phyloP scores from a whole-genome alignment of 2,113 vertebrate species.

The Nycticryphes semicollaris region DNA sequence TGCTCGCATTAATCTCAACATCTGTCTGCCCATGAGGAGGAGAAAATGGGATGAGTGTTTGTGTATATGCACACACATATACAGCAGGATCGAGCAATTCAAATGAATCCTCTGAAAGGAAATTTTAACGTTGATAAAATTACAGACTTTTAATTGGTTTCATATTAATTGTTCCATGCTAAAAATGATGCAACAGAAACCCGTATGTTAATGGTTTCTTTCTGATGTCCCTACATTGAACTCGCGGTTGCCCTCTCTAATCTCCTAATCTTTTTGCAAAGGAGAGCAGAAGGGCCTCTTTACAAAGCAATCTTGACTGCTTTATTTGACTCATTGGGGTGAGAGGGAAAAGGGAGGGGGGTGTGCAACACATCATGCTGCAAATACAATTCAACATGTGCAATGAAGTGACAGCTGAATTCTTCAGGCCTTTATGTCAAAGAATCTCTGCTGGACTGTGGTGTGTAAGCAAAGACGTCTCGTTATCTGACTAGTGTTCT shows the following conservation, averaged over 20 bases:
- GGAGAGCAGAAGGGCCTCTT: not conserved
- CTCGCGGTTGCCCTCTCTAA: not conserved
- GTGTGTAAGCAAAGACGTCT: not conserved
- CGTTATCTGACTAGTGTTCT: not conserved
- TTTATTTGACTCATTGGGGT: slow-evolving; percentile 17
- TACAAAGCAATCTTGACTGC: not conserved
- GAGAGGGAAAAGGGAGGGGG: not conserved
- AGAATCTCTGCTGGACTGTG: not conserved
- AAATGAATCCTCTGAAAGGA: not conserved
- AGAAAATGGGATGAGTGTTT: not conserved
- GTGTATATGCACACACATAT: not conserved
- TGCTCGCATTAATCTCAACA: not conserved
- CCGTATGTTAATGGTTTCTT: not conserved
- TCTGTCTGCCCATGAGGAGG: not conserved
- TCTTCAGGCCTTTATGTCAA: slow-evolving; percentile 1
- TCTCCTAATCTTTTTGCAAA: slow-evolving; percentile 21
- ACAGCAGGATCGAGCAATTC: not conserved
- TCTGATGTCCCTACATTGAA: not conserved
- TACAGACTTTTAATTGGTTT: not conserved
- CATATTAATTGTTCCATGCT: not conserved
- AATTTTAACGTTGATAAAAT: not conserved
- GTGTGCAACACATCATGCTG: not conserved
- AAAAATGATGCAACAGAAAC: not conserved
- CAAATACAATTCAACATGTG: slow-evolving; percentile 11
- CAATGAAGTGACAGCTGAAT: slow-evolving; percentile 31